Evolutionary conservation across 2,888 invertebrate species (phyloP).

Genomic region (Pyrochroa serraticornis): DNA sequence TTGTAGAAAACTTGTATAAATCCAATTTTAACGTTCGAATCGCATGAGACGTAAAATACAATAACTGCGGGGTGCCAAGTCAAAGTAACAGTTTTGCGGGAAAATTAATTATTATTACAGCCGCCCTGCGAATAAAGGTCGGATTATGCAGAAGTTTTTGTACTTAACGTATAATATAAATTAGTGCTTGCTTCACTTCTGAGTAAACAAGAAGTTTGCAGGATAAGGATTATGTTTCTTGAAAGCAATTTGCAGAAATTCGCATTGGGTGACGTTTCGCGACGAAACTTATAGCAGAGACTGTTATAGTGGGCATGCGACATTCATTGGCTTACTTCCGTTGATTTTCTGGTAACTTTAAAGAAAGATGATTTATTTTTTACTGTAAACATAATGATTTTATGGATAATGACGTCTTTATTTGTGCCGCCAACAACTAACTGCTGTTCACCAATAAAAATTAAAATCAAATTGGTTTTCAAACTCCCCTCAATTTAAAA

Average conservation of each 20-base stretch:
- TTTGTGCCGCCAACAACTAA: too few species aligned
- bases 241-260: conserved; percentile 9
- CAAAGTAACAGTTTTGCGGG: background rate
- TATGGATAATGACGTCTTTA: too few species aligned
- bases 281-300: background rate
- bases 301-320: background rate
- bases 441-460: too few species aligned
- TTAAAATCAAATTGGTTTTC: too few species aligned
- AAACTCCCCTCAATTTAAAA: too few species aligned
- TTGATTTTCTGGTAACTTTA: conserved; percentile 1
- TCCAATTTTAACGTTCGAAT: too few species aligned
- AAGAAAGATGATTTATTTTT: too few species aligned
- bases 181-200: conserved; percentile 1
- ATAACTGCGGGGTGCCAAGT: too few species aligned
- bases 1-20: too few species aligned
- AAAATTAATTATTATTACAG: conserved; percentile 7
- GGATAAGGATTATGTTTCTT: conserved; percentile 8
- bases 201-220: conserved; percentile 6
- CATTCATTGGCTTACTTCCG: background rate
- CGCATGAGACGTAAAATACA: too few species aligned
- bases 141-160: conserved; percentile 5
- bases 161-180: background rate
- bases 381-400: too few species aligned
- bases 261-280: conserved; percentile 3
- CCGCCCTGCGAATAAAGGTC: background rate